Base-by-base conservation (phyloP, 2,888 invertebrate genomes). In the Thyatira batis region DNA sequence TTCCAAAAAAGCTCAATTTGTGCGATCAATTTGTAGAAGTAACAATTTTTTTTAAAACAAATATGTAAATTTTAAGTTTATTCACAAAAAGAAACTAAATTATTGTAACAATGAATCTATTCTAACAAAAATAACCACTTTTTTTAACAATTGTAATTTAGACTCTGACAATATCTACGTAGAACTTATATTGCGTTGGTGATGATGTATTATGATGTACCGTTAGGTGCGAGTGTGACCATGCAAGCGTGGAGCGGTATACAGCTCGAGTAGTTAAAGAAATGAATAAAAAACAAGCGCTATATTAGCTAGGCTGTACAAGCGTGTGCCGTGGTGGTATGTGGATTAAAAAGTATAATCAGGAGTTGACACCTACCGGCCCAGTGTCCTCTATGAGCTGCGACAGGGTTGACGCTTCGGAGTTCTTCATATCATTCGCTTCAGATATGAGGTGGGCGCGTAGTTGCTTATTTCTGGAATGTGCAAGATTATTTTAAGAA, bases 371-470 rank as follows among this genome's bases (percentile, higher is more conserved):
- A 84, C 85, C 70, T 89, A 89, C 92, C 87, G 92, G 80, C 51
- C 82, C 86, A 44, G 88, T 84, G 77, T 93, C 92, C 78, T 94
- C 92, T 67, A 93, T 86, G 79, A 92, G 87, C 61, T 92, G 91
- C 50, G 93, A 77, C 54, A 93, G 86, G 23, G 93, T 84, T 55
- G 93, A 87, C 54, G 91, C 83, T 45, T 94, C 93, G 6, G 89
- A 78, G 67, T 85, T 87, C 60, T 92, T 91, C 76, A 90, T 79
- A 52, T 96, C 95, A 64, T 93, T 94, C 55, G 94, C 94, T 68
- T 95, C 95, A 2, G 95, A 93, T 76, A 95, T 94, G 63, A 96
- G 87, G 79, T 95, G 95, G 23, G 95, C 95, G 55, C 95, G 93
- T 57, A 96, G 92, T 81, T 96, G 96, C 75, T 95, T 95, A 79